Evolutionary conservation across 2,888 invertebrate genomes (phyloP).

Genomic region (Malthinus flaveolus): DNA sequence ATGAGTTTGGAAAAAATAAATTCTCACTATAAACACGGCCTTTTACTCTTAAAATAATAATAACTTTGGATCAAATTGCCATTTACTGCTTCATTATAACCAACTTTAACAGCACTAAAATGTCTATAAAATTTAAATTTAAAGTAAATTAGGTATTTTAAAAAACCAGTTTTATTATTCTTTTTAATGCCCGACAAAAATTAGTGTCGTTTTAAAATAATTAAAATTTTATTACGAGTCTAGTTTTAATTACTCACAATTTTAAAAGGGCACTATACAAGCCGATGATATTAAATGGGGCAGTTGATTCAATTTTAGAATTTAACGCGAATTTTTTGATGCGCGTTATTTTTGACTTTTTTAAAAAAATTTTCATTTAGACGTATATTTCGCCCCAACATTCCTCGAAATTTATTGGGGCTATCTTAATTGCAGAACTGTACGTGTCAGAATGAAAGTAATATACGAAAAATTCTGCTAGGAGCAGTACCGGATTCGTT

Average conservation of each 20-base stretch:
- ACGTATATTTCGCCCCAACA: constrained; percentile 8
- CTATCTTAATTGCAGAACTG: constrained; percentile 31
- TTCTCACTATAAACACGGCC: constrained; percentile 3
- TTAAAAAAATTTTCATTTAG: constrained; percentile 1
- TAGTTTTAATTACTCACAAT: not conserved
- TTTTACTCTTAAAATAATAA: constrained; percentile 7
- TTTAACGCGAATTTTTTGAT: no score
- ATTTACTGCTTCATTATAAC: constrained; percentile 21
- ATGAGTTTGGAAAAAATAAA: not conserved
- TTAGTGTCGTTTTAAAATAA: constrained; percentile 16
- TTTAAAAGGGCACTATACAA: not conserved
- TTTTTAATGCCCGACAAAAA: constrained; percentile 17
- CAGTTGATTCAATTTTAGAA: no score
- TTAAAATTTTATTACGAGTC: constrained; percentile 1
- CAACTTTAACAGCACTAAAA: constrained; percentile 18
- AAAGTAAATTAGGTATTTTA: constrained; percentile 22
- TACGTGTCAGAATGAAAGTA: constrained; percentile 19
- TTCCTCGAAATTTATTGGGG: constrained; percentile 27
- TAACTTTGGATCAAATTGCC: constrained; percentile 18
- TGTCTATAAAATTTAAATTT: constrained; percentile 28
- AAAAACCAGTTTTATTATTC: constrained; percentile 23
- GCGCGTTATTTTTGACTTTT: not conserved
- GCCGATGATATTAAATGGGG: not conserved
- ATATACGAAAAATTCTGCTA: constrained; percentile 12
- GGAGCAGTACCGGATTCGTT: constrained; percentile 14